Evolutionary conservation across 1,140 invertebrate genomes (phyloP).

Genomic region (Metopolophium dirhodum): DNA sequence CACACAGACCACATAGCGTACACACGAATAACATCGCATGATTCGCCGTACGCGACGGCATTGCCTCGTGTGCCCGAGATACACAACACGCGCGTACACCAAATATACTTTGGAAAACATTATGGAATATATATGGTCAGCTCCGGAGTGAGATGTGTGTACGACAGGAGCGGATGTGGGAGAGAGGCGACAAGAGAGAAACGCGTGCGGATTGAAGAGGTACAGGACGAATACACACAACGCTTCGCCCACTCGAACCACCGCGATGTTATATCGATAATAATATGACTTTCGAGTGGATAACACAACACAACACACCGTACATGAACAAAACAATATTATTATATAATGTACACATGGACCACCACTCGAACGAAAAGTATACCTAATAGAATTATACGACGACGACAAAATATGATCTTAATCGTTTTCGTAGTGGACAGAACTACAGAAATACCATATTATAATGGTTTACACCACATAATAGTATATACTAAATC

Average conservation of each 20-base stretch:
- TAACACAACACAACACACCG: not conserved
- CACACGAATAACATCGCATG: not conserved
- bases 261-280: slow-evolving; percentile 25
- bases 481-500: not conserved
- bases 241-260: slow-evolving; percentile 28
- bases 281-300: slow-evolving; percentile 42
- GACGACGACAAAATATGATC: not conserved
- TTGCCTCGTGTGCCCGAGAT: not conserved
- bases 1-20: slow-evolving; percentile 25
- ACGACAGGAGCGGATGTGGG: not conserved
- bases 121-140: slow-evolving; percentile 4
- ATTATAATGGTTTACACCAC: not conserved
- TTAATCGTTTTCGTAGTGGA: not conserved
- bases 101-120: slow-evolving; percentile 10
- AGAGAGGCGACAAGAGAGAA: not conserved
- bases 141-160: not conserved
- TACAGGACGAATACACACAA: not conserved
- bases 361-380: not conserved
- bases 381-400: not conserved
- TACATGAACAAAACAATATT: slow-evolving; percentile 5
- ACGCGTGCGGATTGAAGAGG: slow-evolving; percentile 15
- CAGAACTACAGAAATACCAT: not conserved
- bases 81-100: not conserved
- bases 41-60: not conserved
- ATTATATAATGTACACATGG: not conserved